These are phyloP conservation scores for Chrysolina oricalcia DNA, from an alignment of 2,888 invertebrate species.

Conservation along the genomic window DNA sequence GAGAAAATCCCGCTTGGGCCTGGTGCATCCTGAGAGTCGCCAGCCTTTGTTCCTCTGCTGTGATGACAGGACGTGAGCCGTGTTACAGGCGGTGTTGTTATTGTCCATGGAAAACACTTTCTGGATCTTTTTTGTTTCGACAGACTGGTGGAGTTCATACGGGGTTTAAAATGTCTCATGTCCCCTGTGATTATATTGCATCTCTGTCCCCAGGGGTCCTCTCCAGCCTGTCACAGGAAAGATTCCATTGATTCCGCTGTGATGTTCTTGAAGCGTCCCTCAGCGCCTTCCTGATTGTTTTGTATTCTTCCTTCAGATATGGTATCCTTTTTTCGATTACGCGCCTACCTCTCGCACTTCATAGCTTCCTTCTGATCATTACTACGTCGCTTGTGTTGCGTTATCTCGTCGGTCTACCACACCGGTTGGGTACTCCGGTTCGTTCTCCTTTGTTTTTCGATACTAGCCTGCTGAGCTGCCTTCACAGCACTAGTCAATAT, in stretches of 20 bases:
- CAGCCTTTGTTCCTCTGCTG: too few relatives aligned
- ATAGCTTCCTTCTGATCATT: neutral
- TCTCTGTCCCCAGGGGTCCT: conserved; percentile 8
- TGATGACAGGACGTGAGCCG: too few relatives aligned
- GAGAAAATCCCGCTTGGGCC: too few relatives aligned
- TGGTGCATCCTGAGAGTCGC: too few relatives aligned
- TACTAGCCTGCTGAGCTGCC: neutral
- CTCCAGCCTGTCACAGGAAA: conserved; percentile 5
- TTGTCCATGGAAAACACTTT: too few relatives aligned
- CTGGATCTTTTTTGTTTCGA: neutral
- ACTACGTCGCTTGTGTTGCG: neutral
- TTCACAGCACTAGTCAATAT: neutral
- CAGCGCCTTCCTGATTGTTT: neutral
- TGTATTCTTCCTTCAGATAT: neutral
- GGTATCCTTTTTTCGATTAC: neutral
- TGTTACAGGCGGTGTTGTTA: too few relatives aligned
- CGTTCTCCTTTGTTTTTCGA: neutral
- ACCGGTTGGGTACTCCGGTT: neutral
- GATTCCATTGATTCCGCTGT: neutral
- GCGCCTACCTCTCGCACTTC: neutral
- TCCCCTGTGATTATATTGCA: neutral
- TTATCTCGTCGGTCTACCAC: conserved; percentile 24
- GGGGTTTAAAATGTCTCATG: conserved; percentile 18
- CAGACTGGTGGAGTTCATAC: neutral
- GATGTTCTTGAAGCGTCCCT: neutral